phyloP scores from a whole-genome alignment of 2,888 invertebrate species.

The Eupithecia dodoneata region DNA sequence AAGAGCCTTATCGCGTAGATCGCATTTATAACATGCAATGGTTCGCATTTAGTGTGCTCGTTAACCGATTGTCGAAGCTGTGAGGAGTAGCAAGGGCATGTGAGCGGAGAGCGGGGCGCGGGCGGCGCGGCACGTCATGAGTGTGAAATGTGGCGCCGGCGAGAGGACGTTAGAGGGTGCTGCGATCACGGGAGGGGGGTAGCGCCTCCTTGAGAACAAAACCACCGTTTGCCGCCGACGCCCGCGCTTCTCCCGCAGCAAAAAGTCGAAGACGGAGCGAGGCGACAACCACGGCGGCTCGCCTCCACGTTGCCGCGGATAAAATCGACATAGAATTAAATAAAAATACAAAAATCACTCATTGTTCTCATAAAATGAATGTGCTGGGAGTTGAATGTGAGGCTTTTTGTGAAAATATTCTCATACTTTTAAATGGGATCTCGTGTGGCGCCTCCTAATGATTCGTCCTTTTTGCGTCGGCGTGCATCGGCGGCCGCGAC shows the following conservation, averaged over 20 bases:
- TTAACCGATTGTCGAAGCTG: conserved; percentile 54
- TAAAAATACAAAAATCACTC: conserved; percentile 84
- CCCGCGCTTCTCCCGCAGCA: conserved; percentile 73
- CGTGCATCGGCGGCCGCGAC: conserved; percentile 60
- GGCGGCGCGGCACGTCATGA: conserved; percentile 51
- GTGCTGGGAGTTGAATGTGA: conserved; percentile 83
- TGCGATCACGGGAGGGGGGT: conserved; percentile 45
- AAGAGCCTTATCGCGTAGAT: conserved; percentile 43
- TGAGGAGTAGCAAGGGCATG: conserved; percentile 54
- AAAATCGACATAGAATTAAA: conserved; percentile 84
- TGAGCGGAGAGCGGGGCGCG: conserved; percentile 41
- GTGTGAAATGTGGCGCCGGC: conserved; percentile 73
- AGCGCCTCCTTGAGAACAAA: conserved; percentile 68
- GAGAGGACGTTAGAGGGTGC: conserved; percentile 48
- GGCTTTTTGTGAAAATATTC: conserved; percentile 84
- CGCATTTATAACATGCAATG: conserved; percentile 44
- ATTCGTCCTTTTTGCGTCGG: conserved; percentile 82
- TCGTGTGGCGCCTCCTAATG: conserved; percentile 85
- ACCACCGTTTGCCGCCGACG: conserved; percentile 73
- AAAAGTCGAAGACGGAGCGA: conserved; percentile 81
- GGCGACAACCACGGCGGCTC: conserved; percentile 78
- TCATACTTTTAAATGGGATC: conserved; percentile 84
- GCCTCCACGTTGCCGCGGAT: conserved; percentile 78
- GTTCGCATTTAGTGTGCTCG: conserved; percentile 52
- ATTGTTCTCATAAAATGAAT: conserved; percentile 85